phyloP scores from a whole-genome alignment of 2,888 invertebrate genomes.

The Drosophila lutescens region DNA sequence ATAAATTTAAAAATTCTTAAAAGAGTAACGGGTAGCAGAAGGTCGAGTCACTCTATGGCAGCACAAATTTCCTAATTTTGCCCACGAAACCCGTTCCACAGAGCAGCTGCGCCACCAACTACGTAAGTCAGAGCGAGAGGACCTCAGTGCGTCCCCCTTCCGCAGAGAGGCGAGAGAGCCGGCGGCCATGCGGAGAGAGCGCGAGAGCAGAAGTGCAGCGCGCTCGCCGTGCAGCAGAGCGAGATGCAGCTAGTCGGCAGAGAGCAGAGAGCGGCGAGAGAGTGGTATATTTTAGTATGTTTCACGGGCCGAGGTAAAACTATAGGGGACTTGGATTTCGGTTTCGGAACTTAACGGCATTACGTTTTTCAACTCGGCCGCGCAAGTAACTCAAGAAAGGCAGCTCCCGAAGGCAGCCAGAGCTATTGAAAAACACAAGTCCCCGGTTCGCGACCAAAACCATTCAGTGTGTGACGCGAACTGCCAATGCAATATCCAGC shows the following conservation, averaged over 20 bases:
- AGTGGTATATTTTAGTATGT: constrained; percentile 2
- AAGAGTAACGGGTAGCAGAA: too few species aligned
- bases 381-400: constrained; percentile 5
- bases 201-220: constrained; percentile 7
- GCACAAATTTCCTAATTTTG: constrained; percentile 51
- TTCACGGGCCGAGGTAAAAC: not conserved
- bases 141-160: not conserved
- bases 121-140: not conserved
- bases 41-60: too few species aligned
- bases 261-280: not conserved
- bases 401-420: constrained; percentile 9
- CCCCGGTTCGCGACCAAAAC: constrained; percentile 8
- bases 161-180: constrained; percentile 1
- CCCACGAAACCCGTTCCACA: constrained; percentile 51
- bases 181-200: constrained; percentile 2
- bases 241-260: constrained; percentile 4
- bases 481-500: constrained; percentile 13
- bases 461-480: constrained; percentile 28
- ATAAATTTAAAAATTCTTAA: not conserved
- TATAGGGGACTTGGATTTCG: constrained; percentile 1
- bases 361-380: constrained; percentile 15
- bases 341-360: constrained; percentile 7
- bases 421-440: constrained; percentile 15
- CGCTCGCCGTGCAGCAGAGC: constrained; percentile 2
- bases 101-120: constrained; percentile 24